Evolutionary conservation across 2,797 vertebrate genomes (phyloP).

Genomic region (Todus mexicanus): DNA sequence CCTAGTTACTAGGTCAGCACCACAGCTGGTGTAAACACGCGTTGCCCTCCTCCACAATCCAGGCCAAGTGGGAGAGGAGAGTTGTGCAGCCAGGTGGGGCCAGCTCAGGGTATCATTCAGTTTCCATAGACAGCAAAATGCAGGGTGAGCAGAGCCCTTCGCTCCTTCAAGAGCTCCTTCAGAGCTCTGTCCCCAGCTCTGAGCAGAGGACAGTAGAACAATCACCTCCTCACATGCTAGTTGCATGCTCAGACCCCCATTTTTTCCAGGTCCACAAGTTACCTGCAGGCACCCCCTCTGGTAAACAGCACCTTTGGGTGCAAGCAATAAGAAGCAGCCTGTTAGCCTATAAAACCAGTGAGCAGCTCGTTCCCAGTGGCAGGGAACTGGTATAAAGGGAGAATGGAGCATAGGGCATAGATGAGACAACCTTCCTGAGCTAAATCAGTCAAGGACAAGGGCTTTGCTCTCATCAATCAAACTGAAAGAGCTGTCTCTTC

Average conservation of each 20-base stretch:
- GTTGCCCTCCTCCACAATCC: neutral
- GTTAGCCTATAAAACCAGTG: neutral
- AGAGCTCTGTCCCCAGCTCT: neutral
- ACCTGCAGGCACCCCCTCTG: neutral
- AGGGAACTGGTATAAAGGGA: neutral
- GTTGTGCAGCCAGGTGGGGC: neutral
- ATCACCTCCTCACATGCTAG: neutral
- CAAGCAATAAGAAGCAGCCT: neutral
- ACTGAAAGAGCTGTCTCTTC: neutral
- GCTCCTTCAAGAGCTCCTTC: too few relatives aligned
- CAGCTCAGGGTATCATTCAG: neutral
- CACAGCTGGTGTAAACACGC: neutral
- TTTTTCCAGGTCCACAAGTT: neutral
- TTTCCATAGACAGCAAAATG: neutral
- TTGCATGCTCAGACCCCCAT: neutral
- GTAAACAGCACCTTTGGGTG: neutral
- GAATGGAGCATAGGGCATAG: neutral
- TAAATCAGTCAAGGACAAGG: neutral
- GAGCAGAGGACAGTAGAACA: rapidly evolving
- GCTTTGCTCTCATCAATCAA: neutral
- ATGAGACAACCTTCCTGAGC: neutral
- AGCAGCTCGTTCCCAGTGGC: neutral
- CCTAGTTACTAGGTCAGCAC: neutral
- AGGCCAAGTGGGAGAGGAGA: neutral
- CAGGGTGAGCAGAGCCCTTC: neutral